Base-by-base conservation (phyloP, 1,140 invertebrate species). In the Drosophila kanapiae region DNA sequence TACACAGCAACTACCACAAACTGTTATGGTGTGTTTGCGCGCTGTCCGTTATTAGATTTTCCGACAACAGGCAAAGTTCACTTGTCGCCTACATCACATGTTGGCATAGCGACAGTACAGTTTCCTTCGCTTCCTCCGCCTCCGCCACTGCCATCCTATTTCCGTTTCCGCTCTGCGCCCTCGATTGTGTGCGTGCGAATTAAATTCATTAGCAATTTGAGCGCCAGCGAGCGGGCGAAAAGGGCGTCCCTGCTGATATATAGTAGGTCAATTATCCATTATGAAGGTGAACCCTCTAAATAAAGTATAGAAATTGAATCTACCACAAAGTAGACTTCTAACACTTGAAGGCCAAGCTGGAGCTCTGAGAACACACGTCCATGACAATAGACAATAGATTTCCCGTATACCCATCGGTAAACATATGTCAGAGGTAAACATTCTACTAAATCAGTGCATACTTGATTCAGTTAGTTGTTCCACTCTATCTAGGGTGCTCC, bases 1-100 rank as follows among this genome's bases (percentile, higher is more conserved):
- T 42, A 63, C 45, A 78, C 57, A 58, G 65, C 61, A 71, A 38
- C 63, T 60, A 47, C 58, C 75, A 33, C 61, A 56, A 57, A 76
- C 69, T 76, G 65, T 87, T 82, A 87, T 79, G 79, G 83, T 82
- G 18, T 84, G 67, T 78, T 77, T 78, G 75, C 65, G 35, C 59
- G 75, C 62, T 82, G 76, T 62, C 65, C 64, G 58, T 86, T 86
- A 86, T 86, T 86, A 86, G 82, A 87, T 86, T 86, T 82, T 48
- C 54, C 77, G 58, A 71, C 74, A 72, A 78, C 83, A 60, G 79
- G 48, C 82, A 82, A 87, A 87, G 65, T 87, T 87, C 83, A 79
- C 76, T 78, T 78, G 69, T 71, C 61, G 59, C 69, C 45, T 48
- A 45, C 56, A 70, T 76, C 72, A 70, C 45, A 77, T 75, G 78